phyloP scores from a whole-genome alignment of 2,797 vertebrate genomes.

The Spea hammondii region DNA sequence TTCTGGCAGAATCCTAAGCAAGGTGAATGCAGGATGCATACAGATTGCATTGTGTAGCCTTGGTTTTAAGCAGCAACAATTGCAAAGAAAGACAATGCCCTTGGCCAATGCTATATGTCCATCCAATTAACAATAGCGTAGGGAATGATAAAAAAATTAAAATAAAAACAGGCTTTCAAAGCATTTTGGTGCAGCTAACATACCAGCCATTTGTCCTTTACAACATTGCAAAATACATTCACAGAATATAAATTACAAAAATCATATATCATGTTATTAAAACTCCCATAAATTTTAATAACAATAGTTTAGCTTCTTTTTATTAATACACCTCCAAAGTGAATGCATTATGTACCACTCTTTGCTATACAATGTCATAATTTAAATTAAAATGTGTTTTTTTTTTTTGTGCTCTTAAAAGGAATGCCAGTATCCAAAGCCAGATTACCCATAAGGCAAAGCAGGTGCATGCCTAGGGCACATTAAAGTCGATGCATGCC shows the following conservation, averaged over 20 bases:
- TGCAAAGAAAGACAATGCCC: conserved; percentile 51
- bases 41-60: conserved; percentile 49
- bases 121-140: conserved; percentile 51
- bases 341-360: conserved; percentile 39
- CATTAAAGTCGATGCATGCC: background rate
- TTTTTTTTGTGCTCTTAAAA: background rate
- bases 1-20: conserved; percentile 52
- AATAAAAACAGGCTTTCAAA: conserved; percentile 46
- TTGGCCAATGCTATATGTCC: conserved; percentile 52
- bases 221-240: conserved; percentile 37
- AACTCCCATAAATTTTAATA: conserved; percentile 44
- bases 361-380: conserved; percentile 29
- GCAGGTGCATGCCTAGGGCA: background rate
- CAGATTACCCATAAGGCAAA: background rate
- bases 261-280: conserved; percentile 40
- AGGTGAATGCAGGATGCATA: conserved; percentile 51
- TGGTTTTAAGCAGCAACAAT: conserved; percentile 47
- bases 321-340: conserved; percentile 36
- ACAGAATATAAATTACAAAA: conserved; percentile 34
- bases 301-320: conserved; percentile 36
- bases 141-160: conserved; percentile 28
- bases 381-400: conserved; percentile 41
- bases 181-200: conserved; percentile 34
- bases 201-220: conserved; percentile 46
- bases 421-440: background rate